These are phyloP conservation scores for Pelecanoides urinatrix DNA, from an alignment of 2,113 vertebrate genomes.

Conservation along the genomic window DNA sequence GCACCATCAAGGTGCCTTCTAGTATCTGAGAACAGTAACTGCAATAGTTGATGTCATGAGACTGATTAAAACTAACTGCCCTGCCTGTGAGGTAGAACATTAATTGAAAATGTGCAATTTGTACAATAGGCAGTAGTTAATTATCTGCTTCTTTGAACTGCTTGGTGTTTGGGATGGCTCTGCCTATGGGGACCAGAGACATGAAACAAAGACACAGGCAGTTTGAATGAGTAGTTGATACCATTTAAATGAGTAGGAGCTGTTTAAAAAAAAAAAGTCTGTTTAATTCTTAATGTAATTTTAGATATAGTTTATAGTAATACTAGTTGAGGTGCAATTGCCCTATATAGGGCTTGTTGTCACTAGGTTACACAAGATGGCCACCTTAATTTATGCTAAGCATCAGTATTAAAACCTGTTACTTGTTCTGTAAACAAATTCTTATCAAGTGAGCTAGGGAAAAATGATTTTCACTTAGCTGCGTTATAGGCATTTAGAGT, in stretches of 20 bases:
- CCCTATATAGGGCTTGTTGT: not conserved
- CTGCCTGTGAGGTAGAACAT: constrained; percentile 62
- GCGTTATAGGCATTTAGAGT: not conserved
- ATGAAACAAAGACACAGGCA: constrained; percentile 16
- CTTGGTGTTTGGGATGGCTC: constrained; percentile 55
- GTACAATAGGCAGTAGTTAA: constrained; percentile 63
- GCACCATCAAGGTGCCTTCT: constrained; percentile 23
- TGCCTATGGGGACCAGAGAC: constrained; percentile 31
- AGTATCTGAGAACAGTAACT: constrained; percentile 20
- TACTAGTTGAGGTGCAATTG: not conserved
- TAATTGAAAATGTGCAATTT: constrained; percentile 67
- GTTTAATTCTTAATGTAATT: not conserved
- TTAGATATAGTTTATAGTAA: not conserved
- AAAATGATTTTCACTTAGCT: not conserved
- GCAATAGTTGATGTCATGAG: constrained; percentile 53
- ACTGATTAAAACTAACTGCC: constrained; percentile 61
- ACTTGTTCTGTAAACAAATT: constrained; percentile 2
- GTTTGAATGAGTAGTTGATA: not conserved
- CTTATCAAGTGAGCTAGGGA: not conserved
- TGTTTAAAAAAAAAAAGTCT: not conserved
- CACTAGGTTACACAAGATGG: not conserved
- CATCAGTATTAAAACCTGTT: not conserved
- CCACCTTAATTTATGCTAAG: not conserved
- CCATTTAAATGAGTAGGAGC: not conserved
- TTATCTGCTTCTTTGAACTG: constrained; percentile 64